Percentiles rank a stretch among this genome's conserved stretches.
Conservation (phyloP, 1,140 invertebrate genomes). For the Drosophila chauvacae region DNA sequence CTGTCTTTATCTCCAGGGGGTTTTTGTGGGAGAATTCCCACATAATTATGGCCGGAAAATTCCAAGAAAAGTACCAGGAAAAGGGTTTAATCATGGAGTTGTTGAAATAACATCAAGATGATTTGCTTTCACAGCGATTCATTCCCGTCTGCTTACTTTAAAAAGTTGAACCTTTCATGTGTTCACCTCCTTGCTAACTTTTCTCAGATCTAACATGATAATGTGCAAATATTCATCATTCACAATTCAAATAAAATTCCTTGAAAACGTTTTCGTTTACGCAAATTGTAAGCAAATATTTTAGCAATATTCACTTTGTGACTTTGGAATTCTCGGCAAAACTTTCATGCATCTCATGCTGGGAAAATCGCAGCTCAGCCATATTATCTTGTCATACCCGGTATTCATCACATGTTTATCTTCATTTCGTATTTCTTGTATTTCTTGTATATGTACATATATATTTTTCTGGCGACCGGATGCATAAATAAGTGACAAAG, state of each 20-base stretch:
- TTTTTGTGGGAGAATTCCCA: constrained; percentile 35
- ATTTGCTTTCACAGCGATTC: constrained; percentile 1
- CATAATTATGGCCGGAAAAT: constrained; percentile 34
- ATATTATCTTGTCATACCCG: constrained; percentile 56
- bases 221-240: constrained; percentile 29
- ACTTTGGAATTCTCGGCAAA: constrained; percentile 42
- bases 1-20: constrained; percentile 12
- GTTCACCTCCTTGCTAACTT: not conserved
- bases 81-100: constrained; percentile 22
- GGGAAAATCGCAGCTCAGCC: constrained; percentile 38
- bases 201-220: constrained; percentile 21
- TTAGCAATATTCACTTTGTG: constrained; percentile 49
- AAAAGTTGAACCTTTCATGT: constrained; percentile 9
- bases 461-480: constrained; percentile 58
- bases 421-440: constrained; percentile 28
- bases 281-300: constrained; percentile 60
- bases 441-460: constrained; percentile 45
- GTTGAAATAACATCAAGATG: not conserved
- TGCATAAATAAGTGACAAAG: constrained; percentile 80
- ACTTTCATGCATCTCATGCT: constrained; percentile 28
- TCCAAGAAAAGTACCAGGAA: constrained; percentile 19
- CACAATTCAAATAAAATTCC: constrained; percentile 26
- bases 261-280: constrained; percentile 22
- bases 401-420: constrained; percentile 32
- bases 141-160: too few species aligned